Base-by-base conservation (phyloP, 1,140 invertebrate genomes). In the Drosophila paulistorum region DNA sequence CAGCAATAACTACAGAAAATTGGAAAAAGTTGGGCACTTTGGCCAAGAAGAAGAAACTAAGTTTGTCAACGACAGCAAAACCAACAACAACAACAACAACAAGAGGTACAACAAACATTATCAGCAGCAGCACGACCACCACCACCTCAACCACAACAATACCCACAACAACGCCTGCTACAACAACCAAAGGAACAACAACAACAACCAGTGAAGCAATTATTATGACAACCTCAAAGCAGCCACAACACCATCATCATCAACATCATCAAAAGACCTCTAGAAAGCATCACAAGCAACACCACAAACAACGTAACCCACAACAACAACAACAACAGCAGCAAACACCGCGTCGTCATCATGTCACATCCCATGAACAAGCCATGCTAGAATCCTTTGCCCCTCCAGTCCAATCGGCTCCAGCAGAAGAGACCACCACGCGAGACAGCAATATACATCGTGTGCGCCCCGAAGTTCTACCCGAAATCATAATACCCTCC, bases 371-470 rank as follows among this genome's bases (percentile, higher is more conserved):
- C 1, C 79, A 87, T n/a, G 83, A 87, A 30, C 84, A 84, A 35
- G 75, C 69, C 7, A 59, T 76, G 67, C 58, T 83, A 5, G 85
- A 91, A 63, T 79, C 64, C 59, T 69, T 72, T 17, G 30, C 14
- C 1, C 48, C 26, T n/a, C 35, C 51, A 35, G 41, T 20, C 1
- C 30, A 30, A 30, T 14, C 45, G 7, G 45, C 17, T 17, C 45
- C 45, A 23, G 35, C 54, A 4, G 54, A 86, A 51, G 83, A 86
- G 68, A 90, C 85, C 11, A 90, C 90, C 14, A 91, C 89, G 1
- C 78, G 84, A 1, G 91, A 92, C 26, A 92, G 90, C 65, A 91
- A 82, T 42, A 92, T 92, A n/a, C 91, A 92, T 54, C 90, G 90
- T 23, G 90, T 92, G 5, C 79, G 76, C 6, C 80, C 91, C 1